Percentiles rank a stretch among this genome's conserved stretches.
Conservation (phyloP, 2,888 invertebrate genomes). For the Thereva nobilitata region DNA sequence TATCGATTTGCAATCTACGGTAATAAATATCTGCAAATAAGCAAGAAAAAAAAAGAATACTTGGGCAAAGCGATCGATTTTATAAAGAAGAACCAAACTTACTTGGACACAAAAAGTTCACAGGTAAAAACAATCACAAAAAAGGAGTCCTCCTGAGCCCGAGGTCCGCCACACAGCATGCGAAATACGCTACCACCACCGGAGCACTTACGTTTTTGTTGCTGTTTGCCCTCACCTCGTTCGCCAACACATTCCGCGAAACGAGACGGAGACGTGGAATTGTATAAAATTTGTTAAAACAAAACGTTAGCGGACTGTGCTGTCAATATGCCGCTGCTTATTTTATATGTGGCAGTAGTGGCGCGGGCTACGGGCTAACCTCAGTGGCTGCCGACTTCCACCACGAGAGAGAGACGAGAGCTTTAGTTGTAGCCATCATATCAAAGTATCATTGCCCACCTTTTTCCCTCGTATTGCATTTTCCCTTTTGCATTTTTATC, state of each 20-base stretch:
- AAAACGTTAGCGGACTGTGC: constrained; percentile 46
- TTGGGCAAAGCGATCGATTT: constrained; percentile 26
- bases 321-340: constrained; percentile 42
- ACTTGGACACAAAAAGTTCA: constrained; percentile 24
- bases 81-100: constrained; percentile 32
- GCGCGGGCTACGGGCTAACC: constrained; percentile 42
- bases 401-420: constrained; percentile 31
- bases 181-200: background rate
- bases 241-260: constrained; percentile 30
- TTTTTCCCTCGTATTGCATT: constrained; percentile 13
- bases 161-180: constrained; percentile 33
- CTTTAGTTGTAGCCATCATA: constrained; percentile 37
- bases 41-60: constrained; percentile 48
- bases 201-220: constrained; percentile 29
- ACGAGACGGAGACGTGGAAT: constrained; percentile 41
- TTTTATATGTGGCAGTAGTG: constrained; percentile 4
- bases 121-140: constrained; percentile 34
- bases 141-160: constrained; percentile 28
- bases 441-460: constrained; percentile 27
- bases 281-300: constrained; percentile 47
- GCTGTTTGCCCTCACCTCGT: constrained; percentile 19
- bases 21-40: constrained; percentile 60
- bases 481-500: constrained; percentile 36
- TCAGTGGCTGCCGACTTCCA: constrained; percentile 25
- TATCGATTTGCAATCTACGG: constrained; percentile 58